A percentile compares a stretch with the other conserved stretches of the same genome.
Evolutionary conservation across 2,797 vertebrate genomes (phyloP).

Genomic region (Morus bassanus): DNA sequence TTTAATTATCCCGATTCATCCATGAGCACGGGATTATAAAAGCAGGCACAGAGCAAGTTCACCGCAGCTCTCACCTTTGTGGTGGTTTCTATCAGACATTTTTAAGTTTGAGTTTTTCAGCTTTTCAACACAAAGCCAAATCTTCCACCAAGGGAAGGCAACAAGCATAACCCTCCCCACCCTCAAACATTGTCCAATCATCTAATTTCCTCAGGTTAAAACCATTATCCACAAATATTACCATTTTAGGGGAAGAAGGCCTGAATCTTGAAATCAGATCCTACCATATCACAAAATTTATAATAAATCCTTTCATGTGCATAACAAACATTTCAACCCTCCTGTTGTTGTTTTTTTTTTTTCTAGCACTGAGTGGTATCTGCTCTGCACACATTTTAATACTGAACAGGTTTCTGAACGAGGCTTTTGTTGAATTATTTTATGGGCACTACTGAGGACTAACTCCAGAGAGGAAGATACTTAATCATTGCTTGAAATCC

Average conservation of each 20-base stretch:
- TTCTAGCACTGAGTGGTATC: not conserved
- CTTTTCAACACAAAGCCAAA: not conserved
- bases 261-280: not conserved
- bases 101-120: not conserved
- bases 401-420: not conserved
- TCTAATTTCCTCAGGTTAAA: not conserved
- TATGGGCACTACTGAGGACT: not conserved
- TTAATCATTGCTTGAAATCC: conserved; percentile 3
- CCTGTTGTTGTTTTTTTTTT: not conserved
- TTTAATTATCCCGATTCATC: not conserved
- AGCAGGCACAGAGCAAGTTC: not conserved
- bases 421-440: not conserved
- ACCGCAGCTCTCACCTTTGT: not conserved
- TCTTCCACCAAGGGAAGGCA: not conserved
- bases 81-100: not conserved
- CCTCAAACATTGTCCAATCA: not conserved
- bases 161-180: not conserved
- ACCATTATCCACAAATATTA: not conserved
- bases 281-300: not conserved
- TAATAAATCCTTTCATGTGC: not conserved
- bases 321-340: not conserved
- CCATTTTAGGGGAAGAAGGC: not conserved
- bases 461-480: not conserved
- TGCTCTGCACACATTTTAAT: not conserved
- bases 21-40: not conserved